phyloP scores from a whole-genome alignment of 1,140 invertebrate species.

The Microplitis demolitor region DNA sequence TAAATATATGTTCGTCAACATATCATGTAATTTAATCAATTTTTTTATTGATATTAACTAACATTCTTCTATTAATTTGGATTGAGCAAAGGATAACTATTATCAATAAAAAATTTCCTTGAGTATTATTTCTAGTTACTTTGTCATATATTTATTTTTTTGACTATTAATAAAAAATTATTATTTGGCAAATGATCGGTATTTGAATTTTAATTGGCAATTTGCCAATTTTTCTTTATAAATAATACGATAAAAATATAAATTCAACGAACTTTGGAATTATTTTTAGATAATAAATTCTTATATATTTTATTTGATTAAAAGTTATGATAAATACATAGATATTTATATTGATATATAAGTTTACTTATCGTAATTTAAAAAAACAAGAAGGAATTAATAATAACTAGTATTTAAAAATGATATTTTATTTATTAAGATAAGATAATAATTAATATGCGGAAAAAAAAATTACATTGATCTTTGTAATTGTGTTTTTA shows the following conservation, averaged over 20 bases:
- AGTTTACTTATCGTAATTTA: no score
- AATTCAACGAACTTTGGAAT: no score
- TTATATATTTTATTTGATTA: no score
- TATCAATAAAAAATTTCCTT: neutral
- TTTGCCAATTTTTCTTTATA: no score
- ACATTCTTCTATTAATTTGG: neutral
- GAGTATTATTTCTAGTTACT: neutral
- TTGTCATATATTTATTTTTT: neutral
- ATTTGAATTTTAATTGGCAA: no score
- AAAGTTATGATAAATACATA: no score
- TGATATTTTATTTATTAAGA: neutral
- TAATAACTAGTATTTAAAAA: neutral
- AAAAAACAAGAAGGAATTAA: no score
- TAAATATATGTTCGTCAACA: neutral
- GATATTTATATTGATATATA: no score
- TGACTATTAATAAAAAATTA: neutral
- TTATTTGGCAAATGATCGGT: neutral
- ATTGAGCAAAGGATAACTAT: neutral
- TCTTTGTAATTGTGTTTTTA: neutral
- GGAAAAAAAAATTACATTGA: neutral
- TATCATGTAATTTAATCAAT: neutral
- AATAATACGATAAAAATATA: no score
- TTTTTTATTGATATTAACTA: neutral
- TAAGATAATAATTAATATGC: neutral
- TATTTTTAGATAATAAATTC: no score